phyloP scores from a whole-genome alignment of 1,140 invertebrate species.

The Nilaparvata lugens region DNA sequence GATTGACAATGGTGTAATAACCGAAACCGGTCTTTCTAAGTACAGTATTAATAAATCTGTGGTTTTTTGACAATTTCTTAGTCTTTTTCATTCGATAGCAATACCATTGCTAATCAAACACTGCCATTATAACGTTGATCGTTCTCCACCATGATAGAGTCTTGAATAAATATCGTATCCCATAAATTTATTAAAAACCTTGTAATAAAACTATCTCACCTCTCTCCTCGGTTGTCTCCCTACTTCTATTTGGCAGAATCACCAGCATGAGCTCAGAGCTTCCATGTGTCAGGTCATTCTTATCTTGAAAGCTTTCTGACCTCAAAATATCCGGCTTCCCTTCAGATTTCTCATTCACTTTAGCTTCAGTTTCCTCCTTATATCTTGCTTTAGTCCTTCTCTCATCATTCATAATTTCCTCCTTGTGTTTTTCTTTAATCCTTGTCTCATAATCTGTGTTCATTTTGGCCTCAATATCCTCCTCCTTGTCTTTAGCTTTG shows the following conservation, averaged over 20 bases:
- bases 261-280: slow-evolving; percentile 74
- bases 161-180: neutral
- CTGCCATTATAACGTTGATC: no score
- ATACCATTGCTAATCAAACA: no score
- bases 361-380: slow-evolving; percentile 8
- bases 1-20: no score
- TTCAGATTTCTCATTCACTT: neutral
- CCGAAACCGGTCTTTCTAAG: no score
- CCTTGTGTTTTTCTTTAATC: neutral
- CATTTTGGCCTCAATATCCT: neutral
- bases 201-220: slow-evolving; percentile 21
- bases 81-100: no score
- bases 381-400: neutral
- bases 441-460: neutral
- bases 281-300: slow-evolving; percentile 36
- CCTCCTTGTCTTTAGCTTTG: slow-evolving; percentile 13
- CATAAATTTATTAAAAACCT: neutral
- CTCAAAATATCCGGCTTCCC: neutral
- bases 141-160: no score
- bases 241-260: slow-evolving; percentile 51
- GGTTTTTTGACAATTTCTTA: no score
- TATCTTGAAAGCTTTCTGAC: slow-evolving; percentile 10
- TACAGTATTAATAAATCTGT: no score
- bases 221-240: slow-evolving; percentile 29
- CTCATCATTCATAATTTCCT: neutral